Percentiles rank a stretch among this genome's conserved stretches.
These are phyloP conservation scores for Ammodytes marinus DNA, from an alignment of 2,113 vertebrate genomes.

Conservation along the genomic window DNA sequence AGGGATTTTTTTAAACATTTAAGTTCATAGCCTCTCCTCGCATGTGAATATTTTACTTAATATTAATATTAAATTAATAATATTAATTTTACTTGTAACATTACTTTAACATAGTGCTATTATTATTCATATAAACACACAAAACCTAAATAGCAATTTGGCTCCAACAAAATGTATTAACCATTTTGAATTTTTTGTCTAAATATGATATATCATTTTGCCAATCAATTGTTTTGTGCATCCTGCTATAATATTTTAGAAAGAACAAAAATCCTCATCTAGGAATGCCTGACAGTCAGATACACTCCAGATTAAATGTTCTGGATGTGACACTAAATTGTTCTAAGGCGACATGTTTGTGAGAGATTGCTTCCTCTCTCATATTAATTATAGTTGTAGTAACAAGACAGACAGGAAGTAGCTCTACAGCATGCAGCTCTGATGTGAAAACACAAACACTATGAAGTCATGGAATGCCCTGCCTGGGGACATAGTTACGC, in stretches of 20 bases:
- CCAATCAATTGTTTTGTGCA: background rate
- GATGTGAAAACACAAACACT: slow-evolving; percentile 1
- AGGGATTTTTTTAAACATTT: too few relatives aligned
- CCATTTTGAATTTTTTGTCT: too few relatives aligned
- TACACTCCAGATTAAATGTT: background rate
- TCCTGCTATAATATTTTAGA: background rate
- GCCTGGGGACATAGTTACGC: too few relatives aligned
- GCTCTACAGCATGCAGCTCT: background rate
- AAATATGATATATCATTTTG: too few relatives aligned
- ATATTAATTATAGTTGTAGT: slow-evolving; percentile 1
- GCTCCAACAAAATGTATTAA: too few relatives aligned
- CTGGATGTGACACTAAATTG: background rate
- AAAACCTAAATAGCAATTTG: too few relatives aligned
- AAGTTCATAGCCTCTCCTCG: too few relatives aligned
- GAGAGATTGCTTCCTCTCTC: slow-evolving; percentile 30
- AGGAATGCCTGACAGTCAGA: background rate
- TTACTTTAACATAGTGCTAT: too few relatives aligned
- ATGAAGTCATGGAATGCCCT: background rate
- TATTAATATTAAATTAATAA: too few relatives aligned
- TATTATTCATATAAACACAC: too few relatives aligned
- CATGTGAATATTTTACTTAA: too few relatives aligned
- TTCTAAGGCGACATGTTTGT: background rate
- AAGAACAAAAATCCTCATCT: background rate
- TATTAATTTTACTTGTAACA: too few relatives aligned
- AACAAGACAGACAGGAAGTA: slow-evolving; percentile 48